Base-by-base conservation (phyloP, 2,797 vertebrate species). In the Momotus momota region DNA sequence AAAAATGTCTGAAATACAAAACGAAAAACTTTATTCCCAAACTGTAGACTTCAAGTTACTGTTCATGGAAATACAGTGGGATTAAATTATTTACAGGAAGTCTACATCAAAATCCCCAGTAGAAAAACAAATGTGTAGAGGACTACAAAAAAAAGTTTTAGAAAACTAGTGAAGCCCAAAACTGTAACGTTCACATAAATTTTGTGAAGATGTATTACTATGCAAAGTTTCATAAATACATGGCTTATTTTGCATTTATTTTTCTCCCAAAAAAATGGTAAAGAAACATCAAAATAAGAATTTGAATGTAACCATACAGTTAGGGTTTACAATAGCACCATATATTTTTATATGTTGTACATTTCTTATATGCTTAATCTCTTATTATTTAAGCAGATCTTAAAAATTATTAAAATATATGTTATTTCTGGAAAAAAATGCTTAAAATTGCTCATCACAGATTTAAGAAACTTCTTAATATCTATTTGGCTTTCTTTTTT, bases 41-140 rank as follows among this genome's bases (percentile, higher is more conserved):
- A 45, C 7, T 64, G 21, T 8, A 67, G 48, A 55, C 19, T 92
- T 79, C 26, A 65, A 35, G 19, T 45, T 91, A 75, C 55, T 58
- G 26, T 31, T 81, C 46, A 71, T 27, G 23, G 52, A 94, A 94
- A 94, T 65, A 60, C 1, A 40, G n/a, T 41, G 20, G 29, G 61
- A 80, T 83, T 89, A 87, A 90, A 80, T 65, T 74, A 84, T 55
- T 83, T 72, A 89, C 40, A 77, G 33, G 9, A 89, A 94, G 25
- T 51, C 58, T 94, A 93, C 65, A 90, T 16, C 46, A 90, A 69
- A 87, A 93, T 81, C 48, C 48, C 14, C 27, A 73, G 51, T 1
- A 79, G 45, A 78, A 94, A 93, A 94, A 61, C 27, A 91, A 95
- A 75, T 41, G 77, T 23, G 31, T 26, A 83, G 48, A 88, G 22